A percentile compares a stretch with the other conserved stretches of the same genome.
phyloP scores from a whole-genome alignment of 2,113 vertebrate genomes.

The Holacanthus passer region DNA sequence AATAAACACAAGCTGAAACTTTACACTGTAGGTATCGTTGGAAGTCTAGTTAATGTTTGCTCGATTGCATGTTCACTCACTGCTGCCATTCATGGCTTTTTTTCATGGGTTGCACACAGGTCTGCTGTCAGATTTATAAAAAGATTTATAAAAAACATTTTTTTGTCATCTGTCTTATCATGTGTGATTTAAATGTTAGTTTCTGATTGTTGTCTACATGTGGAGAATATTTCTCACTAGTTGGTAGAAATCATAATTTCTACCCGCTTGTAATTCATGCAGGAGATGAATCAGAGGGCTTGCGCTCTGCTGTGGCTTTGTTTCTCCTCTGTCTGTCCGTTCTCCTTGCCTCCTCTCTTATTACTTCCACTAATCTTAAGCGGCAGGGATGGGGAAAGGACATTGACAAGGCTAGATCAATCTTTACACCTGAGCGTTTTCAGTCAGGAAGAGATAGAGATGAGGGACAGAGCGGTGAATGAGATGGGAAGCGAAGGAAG shows the following conservation, averaged over 20 bases:
- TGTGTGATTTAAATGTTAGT: neutral
- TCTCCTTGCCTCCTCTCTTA: conserved; percentile 11
- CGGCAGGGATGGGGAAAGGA: conserved; percentile 43
- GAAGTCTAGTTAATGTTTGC: conserved; percentile 53
- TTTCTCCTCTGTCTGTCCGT: conserved; percentile 6
- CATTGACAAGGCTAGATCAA: conserved; percentile 34
- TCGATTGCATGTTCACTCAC: conserved; percentile 18
- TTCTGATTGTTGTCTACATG: neutral
- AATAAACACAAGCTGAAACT: neutral
- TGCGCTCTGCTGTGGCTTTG: conserved; percentile 11
- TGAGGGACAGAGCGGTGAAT: neutral
- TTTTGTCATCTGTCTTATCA: neutral
- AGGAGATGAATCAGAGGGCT: neutral
- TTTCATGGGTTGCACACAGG: neutral
- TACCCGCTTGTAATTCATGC: neutral
- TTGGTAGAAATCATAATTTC: neutral
- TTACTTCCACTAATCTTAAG: conserved; percentile 39
- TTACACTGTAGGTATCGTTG: conserved; percentile 18
- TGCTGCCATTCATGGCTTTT: conserved; percentile 12
- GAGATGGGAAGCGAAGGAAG: conserved; percentile 11
- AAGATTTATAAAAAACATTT: neutral
- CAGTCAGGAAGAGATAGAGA: conserved; percentile 32
- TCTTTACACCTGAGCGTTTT: conserved; percentile 44
- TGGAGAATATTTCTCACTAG: neutral
- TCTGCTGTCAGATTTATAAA: neutral